Conservation (phyloP, 2,888 invertebrate species). For the Nomada ruficornis region DNA sequence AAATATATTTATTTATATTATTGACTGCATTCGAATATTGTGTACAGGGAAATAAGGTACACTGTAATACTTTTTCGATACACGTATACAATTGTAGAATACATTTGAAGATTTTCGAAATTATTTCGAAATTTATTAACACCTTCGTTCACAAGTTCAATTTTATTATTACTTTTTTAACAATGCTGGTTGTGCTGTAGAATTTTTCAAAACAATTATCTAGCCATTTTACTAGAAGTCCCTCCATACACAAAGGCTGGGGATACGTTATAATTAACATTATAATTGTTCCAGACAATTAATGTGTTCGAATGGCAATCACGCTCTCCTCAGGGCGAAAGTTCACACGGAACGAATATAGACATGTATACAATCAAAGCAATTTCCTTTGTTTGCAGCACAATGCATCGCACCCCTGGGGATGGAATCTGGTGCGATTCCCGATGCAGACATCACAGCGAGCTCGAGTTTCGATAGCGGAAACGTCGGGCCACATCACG, state of each 20-base stretch:
- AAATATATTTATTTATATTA: too few relatives aligned
- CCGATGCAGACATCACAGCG: constrained; percentile 92
- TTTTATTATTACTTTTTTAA: too few relatives aligned
- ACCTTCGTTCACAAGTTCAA: too few relatives aligned
- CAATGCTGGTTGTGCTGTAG: not conserved
- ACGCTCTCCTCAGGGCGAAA: constrained; percentile 25
- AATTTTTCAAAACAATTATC: not conserved
- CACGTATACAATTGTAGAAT: too few relatives aligned
- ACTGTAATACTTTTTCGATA: too few relatives aligned
- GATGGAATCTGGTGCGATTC: constrained; percentile 93
- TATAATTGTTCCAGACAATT: constrained; percentile 35
- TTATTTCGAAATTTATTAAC: too few relatives aligned
- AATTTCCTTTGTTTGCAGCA: constrained; percentile 86
- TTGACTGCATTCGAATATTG: too few relatives aligned
- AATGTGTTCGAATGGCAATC: constrained; percentile 42
- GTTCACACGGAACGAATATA: constrained; percentile 49
- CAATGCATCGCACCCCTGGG: constrained; percentile 93
- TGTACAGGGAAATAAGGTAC: too few relatives aligned
- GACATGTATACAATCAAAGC: constrained; percentile 67
- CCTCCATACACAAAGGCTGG: too few relatives aligned
- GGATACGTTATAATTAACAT: constrained; percentile 22
- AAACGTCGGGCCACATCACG: constrained; percentile 94
- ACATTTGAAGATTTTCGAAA: too few relatives aligned
- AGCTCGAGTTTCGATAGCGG: constrained; percentile 94
- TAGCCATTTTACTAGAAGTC: not conserved